phyloP scores from a whole-genome alignment of 1,140 invertebrate genomes.

The Drosophila neocordata region DNA sequence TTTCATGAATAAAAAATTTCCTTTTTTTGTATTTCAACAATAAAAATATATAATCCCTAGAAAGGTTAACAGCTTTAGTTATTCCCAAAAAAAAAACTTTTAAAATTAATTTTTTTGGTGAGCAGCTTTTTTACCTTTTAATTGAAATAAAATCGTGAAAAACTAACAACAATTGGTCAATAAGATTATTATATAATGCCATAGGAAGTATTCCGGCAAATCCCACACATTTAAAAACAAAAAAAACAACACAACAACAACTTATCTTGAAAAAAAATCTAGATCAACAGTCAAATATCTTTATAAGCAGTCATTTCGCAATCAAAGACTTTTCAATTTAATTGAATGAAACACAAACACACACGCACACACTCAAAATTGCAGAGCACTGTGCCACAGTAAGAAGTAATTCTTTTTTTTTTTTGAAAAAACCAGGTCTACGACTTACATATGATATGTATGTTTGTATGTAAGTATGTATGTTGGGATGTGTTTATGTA shows the following conservation, averaged over 20 bases:
- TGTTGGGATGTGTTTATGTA: not conserved
- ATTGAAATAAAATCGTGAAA: too few species aligned
- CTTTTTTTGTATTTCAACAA: too few species aligned
- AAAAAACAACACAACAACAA: not conserved
- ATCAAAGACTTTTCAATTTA: slow-evolving; percentile 15
- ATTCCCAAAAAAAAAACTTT: too few species aligned
- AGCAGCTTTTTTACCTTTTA: too few species aligned
- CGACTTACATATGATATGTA: slow-evolving; percentile 6
- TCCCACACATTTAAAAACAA: not conserved
- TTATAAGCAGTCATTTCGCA: slow-evolving; percentile 1
- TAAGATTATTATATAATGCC: not conserved
- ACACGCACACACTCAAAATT: slow-evolving; percentile 6
- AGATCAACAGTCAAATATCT: slow-evolving; percentile 24
- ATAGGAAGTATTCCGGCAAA: not conserved
- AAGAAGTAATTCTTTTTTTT: slow-evolving; percentile 12
- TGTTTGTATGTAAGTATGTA: too few species aligned
- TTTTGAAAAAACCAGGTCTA: slow-evolving; percentile 1
- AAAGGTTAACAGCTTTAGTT: too few species aligned
- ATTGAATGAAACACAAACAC: slow-evolving; percentile 11
- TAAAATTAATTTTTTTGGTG: too few species aligned
- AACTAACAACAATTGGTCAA: slow-evolving; percentile 34
- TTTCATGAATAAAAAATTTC: too few species aligned
- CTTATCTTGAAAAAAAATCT: slow-evolving; percentile 14
- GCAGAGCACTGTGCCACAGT: slow-evolving; percentile 38
- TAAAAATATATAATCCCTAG: too few species aligned